phyloP scores from a whole-genome alignment of 1,140 invertebrate species.

The Diplogasteroides magnus region DNA sequence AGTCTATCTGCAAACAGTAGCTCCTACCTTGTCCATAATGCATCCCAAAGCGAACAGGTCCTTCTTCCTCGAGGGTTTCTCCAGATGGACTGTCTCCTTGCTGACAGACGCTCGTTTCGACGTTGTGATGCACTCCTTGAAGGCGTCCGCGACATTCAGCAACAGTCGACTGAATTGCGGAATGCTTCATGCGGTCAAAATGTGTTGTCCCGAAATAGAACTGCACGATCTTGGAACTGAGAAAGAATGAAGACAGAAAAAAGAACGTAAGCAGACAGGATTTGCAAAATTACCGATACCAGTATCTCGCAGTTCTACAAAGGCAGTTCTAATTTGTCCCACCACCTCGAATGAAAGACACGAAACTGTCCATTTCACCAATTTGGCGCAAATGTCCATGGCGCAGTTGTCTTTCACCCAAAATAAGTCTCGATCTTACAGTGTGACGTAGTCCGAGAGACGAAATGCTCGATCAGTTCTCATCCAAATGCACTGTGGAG shows the following conservation, averaged over 20 bases:
- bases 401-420: no score
- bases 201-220: no score
- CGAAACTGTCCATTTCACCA: no score
- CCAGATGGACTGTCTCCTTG: not conserved
- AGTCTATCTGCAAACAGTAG: constrained; percentile 4
- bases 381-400: not conserved
- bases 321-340: constrained; percentile 1
- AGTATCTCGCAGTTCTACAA: not conserved
- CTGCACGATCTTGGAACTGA: no score
- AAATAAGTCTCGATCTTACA: constrained; percentile 24
- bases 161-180: not conserved
- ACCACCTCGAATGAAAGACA: constrained; percentile 2
- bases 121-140: constrained; percentile 1
- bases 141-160: constrained; percentile 6
- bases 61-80: constrained; percentile 8
- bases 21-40: constrained; percentile 8
- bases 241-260: no score
- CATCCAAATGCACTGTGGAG: constrained; percentile 16
- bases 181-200: not conserved
- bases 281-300: constrained; percentile 1
- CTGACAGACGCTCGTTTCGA: not conserved
- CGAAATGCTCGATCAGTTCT: constrained; percentile 24
- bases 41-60: constrained; percentile 27
- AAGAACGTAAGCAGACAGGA: no score
- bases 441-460: constrained; percentile 29